Evolutionary conservation across 1,140 invertebrate species (phyloP), one percentile per base, ranked within the genome.

Genomic region (Chironomus tepperi): DNA sequence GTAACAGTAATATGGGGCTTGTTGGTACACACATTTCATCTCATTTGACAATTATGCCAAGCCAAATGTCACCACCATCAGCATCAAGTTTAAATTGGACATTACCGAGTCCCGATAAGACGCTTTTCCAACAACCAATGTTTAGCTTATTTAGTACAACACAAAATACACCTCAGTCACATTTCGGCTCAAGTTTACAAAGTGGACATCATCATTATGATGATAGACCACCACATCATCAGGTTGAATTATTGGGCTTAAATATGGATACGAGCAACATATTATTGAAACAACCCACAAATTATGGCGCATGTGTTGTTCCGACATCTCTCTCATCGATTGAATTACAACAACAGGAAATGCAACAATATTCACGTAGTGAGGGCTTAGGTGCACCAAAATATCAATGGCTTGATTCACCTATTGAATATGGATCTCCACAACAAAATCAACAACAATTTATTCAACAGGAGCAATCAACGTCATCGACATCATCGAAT

Each of bases 101-200:
- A 16, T 81, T 90, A 76, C 87, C 89, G 75, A 85, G 86, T 80
- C 84, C 89, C 64, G 84, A 89, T 82, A 85, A 89, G 82, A 84
- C 83, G 75, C 81, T 87, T 70, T 88, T 86, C 79, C 83, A 87
- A 79, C 86, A 86, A 3, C 81, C 85, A 74, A 82, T 87, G 77
- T 87, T 87, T 79, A 83, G 81, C 74, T 78, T 84, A 76, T 80
- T 85, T n/a, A 81, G 78, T 78, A 73, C 77, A 77, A 75, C 77
- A 42, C 76, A 77, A 74, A 76, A 64, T 78, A 43, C 84, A 82
- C 74, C 83, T 79, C 80, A 84, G 78, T 79, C 81, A 73, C 80
- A 83, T 65, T 82, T 81, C 76, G 77, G 65, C 19, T 18, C 79
- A 76, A 34, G 24, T 34, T 76, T 80, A 75, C 79, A 80, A 76